Conservation (phyloP, 2,888 invertebrate genomes). For the Tiliacea aurago region DNA sequence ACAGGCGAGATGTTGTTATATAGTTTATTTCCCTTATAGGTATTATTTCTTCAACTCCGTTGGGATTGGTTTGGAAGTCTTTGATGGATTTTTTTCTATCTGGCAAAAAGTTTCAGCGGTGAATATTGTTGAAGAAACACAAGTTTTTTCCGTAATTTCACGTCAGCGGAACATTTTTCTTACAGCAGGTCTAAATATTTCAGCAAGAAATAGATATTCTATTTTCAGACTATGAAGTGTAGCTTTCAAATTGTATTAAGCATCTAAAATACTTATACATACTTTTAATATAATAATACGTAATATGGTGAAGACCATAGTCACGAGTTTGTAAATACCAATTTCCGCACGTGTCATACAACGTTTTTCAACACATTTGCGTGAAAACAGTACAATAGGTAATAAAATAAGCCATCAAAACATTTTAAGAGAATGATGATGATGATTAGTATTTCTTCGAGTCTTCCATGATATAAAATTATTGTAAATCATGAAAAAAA, state of each 20-base stretch:
- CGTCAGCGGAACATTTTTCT: background rate
- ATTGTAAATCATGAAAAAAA: too few relatives aligned
- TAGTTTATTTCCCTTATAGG: constrained; percentile 20
- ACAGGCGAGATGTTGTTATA: background rate
- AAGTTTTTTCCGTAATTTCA: constrained; percentile 17
- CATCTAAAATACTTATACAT: too few relatives aligned
- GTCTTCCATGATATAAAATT: too few relatives aligned
- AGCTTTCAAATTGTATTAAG: background rate
- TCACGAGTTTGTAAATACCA: too few relatives aligned
- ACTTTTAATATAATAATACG: background rate
- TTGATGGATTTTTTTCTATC: constrained; percentile 25
- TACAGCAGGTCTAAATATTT: constrained; percentile 5
- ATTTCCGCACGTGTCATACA: too few relatives aligned
- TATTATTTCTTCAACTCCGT: background rate
- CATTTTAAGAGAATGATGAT: too few relatives aligned
- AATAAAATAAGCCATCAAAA: too few relatives aligned
- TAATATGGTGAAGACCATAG: too few relatives aligned
- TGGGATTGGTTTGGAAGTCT: constrained; percentile 7
- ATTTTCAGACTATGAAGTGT: background rate
- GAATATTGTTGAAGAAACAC: constrained; percentile 26
- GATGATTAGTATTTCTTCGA: too few relatives aligned
- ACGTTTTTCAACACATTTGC: too few relatives aligned
- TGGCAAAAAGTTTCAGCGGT: constrained; percentile 20
- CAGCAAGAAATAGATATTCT: background rate
- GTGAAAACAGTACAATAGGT: too few relatives aligned